Evolutionary conservation across 2,113 vertebrate species (phyloP), one percentile per base, ranked within the genome.

Genomic region (Columba livia): DNA sequence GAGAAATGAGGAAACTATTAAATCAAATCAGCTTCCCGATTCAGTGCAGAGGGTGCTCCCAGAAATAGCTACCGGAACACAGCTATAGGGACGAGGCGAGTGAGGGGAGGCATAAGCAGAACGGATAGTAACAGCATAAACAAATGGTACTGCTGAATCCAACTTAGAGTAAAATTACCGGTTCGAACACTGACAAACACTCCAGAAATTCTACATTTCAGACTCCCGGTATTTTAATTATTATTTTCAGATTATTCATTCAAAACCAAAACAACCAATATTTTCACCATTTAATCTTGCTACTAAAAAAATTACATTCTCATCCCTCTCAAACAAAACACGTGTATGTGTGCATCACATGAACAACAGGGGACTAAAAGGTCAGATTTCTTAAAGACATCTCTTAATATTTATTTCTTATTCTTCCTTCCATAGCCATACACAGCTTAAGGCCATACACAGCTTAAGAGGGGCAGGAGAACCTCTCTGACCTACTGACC

Each of bases 21-120:
- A 89, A 90, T 83, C 79, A 80, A 88, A 92, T 89, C 54, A 80
- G 57, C 64, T 92, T 81, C 71, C 38, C 85, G 62, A 83, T 69
- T 77, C 79, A 77, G 62, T 53, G 80, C 86, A 62, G 36, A 65
- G 48, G 1, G 1, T n/a, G 47, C 79, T 94, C 62, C 58, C 91
- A 86, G 91, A 86, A 95, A 90, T 11, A 94, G 79, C 82, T 60
- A 28, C 15, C 50, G 70, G 65, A 83, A 79, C 88, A 84, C 36
- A 50, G 34, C 47, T 42, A n/a, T 38, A 62, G 61, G 61, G 48
- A 80, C 58, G 77, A 51, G 79, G 79, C 65, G 71, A 94, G 42
- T 11, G 40, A 1, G 0, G 38, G 19, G 6, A 88, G 62, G 67
- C 12, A 57, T 23, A 72, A 66, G n/a, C 58, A 77, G 58, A 75